A percentile compares a stretch with the other conserved stretches of the same genome.
Conservation (phyloP, 2,888 invertebrate species). For the Archaeoteleia sp. region DNA sequence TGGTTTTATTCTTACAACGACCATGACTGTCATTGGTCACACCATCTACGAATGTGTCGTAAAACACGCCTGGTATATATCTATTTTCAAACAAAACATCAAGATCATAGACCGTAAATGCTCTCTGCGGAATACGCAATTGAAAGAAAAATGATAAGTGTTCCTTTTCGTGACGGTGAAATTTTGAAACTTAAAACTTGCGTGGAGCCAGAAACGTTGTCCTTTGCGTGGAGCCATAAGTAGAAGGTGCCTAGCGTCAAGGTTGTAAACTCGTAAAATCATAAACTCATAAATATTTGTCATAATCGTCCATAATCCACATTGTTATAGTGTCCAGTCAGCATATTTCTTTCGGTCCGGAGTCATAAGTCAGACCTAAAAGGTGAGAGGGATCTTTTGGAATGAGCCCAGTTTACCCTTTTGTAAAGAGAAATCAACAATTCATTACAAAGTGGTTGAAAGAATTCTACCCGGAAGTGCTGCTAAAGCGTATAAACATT, state of each 20-base stretch:
- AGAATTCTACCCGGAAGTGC: conserved; percentile 1
- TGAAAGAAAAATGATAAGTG: conserved; percentile 39
- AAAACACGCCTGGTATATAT: too few species aligned
- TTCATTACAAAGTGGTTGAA: conserved; percentile 5
- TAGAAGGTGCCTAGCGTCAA: conserved; percentile 30
- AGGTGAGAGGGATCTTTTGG: background rate
- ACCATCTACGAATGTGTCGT: too few species aligned
- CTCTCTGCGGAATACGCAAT: too few species aligned
- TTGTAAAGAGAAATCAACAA: background rate
- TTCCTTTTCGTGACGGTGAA: conserved; percentile 27
- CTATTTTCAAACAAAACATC: too few species aligned
- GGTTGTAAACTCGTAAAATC: conserved; percentile 65
- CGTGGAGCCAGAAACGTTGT: conserved; percentile 31
- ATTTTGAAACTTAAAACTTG: conserved; percentile 20
- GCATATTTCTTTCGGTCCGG: conserved; percentile 26
- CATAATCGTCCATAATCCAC: conserved; percentile 69
- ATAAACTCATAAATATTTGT: conserved; percentile 71
- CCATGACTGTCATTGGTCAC: too few species aligned
- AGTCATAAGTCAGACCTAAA: conserved; percentile 3
- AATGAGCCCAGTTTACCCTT: conserved; percentile 3
- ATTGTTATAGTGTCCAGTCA: conserved; percentile 51
- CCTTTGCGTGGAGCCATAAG: conserved; percentile 55
- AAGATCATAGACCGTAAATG: too few species aligned
- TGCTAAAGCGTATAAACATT: too few species aligned
- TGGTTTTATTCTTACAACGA: too few species aligned